Evolutionary conservation across 1,140 invertebrate species (phyloP).

Genomic region (Heliconius himera): DNA sequence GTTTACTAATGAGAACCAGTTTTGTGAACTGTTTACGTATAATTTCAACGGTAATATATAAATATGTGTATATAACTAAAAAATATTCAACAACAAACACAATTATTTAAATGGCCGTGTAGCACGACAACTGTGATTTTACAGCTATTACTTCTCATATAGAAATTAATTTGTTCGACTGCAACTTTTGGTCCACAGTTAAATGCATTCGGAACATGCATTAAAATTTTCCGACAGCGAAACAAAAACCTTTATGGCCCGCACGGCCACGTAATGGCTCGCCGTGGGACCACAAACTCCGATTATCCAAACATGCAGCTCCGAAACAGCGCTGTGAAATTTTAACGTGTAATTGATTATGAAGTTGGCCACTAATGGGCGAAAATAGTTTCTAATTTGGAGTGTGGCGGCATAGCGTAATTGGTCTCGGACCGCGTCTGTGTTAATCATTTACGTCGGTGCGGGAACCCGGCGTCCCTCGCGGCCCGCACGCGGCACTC

Average conservation of each 20-base stretch:
- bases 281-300: constrained; percentile 80
- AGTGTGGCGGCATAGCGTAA: constrained; percentile 67
- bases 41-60: not conserved
- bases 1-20: not conserved
- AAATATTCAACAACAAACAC: constrained; percentile 15
- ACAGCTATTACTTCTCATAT: constrained; percentile 37
- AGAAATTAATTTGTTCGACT: constrained; percentile 44
- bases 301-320: constrained; percentile 76
- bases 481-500: constrained; percentile 40
- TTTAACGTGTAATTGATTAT: constrained; percentile 81
- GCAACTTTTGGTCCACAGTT: constrained; percentile 46
- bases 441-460: constrained; percentile 73
- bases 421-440: constrained; percentile 73
- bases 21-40: not conserved
- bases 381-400: constrained; percentile 82
- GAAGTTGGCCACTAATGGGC: constrained; percentile 80
- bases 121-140: constrained; percentile 27
- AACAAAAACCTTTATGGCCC: constrained; percentile 75
- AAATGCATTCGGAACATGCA: constrained; percentile 68
- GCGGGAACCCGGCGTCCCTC: constrained; percentile 50
- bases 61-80: not conserved
- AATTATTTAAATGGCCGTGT: constrained; percentile 24
- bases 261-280: constrained; percentile 69
- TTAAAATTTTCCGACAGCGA: constrained; percentile 70
- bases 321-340: constrained; percentile 75